Percentiles rank a stretch among this genome's conserved stretches.
Conservation (phyloP, 2,888 invertebrate species). For the Lasius fuliginosus region DNA sequence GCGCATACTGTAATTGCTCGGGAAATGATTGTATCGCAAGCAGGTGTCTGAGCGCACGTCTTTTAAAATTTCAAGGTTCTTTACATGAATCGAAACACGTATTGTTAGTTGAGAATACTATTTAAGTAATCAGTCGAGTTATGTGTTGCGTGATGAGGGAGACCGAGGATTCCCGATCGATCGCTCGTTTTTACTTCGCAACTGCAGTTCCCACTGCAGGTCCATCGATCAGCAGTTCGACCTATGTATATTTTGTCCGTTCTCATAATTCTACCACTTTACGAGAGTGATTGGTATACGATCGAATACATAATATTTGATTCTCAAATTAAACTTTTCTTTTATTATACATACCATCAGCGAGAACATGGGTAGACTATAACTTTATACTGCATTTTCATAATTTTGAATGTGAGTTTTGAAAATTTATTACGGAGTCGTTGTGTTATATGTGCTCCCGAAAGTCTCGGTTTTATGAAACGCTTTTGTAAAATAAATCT, state of each 20-base stretch:
- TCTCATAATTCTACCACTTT: not conserved
- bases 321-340: not conserved
- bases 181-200: slow-evolving; percentile 68
- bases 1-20: not conserved
- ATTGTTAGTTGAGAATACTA: not conserved
- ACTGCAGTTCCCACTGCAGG: slow-evolving; percentile 63
- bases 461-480: too few relatives aligned
- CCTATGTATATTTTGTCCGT: not conserved
- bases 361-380: not conserved
- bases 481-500: too few relatives aligned
- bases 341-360: not conserved
- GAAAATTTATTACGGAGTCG: not conserved
- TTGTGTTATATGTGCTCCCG: too few relatives aligned
- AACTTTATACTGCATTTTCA: not conserved
- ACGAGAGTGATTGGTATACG: not conserved
- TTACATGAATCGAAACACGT: not conserved
- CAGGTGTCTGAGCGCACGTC: not conserved
- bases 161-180: slow-evolving; percentile 76
- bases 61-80: slow-evolving; percentile 32
- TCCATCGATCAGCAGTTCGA: slow-evolving; percentile 63
- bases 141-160: slow-evolving; percentile 76
- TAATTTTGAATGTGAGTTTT: not conserved
- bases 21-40: slow-evolving; percentile 5
- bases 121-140: slow-evolving; percentile 52
- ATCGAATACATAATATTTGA: not conserved